These are phyloP conservation scores for Drosophila silvestris DNA, from an alignment of 2,888 invertebrate species.

Conservation along the genomic window DNA sequence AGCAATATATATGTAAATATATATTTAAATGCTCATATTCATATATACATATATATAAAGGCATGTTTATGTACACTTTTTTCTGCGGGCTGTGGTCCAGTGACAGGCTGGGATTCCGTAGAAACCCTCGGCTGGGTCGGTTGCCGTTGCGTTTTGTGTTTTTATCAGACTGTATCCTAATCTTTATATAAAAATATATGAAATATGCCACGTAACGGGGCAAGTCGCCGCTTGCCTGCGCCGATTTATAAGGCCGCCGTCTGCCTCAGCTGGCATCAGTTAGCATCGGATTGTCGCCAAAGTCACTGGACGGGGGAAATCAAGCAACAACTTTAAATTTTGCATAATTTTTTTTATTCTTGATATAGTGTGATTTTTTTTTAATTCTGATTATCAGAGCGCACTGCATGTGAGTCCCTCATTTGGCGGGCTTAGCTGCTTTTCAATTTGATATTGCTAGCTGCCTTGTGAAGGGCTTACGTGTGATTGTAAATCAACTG, in stretches of 20 bases:
- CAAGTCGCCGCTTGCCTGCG: slow-evolving; percentile 22
- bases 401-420: slow-evolving; percentile 84
- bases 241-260: slow-evolving; percentile 44
- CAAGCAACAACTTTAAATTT: slow-evolving; percentile 1
- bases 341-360: neutral
- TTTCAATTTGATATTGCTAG: slow-evolving; percentile 80
- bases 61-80: slow-evolving; percentile 1
- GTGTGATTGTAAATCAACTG: slow-evolving; percentile 79
- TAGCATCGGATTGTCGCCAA: slow-evolving; percentile 41
- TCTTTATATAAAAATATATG: slow-evolving; percentile 16
- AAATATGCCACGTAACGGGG: neutral
- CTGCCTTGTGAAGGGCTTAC: slow-evolving; percentile 86
- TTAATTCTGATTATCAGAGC: slow-evolving; percentile 1
- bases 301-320: slow-evolving; percentile 7
- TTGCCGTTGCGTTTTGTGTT: slow-evolving; percentile 13
- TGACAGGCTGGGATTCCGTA: slow-evolving; percentile 18
- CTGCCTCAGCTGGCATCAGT: slow-evolving; percentile 39
- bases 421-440: slow-evolving; percentile 84
- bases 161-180: slow-evolving; percentile 59
- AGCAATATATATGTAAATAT: slow-evolving; percentile 9
- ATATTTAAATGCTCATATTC: neutral
- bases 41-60: neutral
- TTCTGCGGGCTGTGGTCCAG: slow-evolving; percentile 50
- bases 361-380: neutral
- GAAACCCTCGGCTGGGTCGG: slow-evolving; percentile 26